Percentiles rank a stretch among this genome's conserved stretches.
Evolutionary conservation across 2,888 invertebrate species (phyloP).

Genomic region (Hartigia nigra): DNA sequence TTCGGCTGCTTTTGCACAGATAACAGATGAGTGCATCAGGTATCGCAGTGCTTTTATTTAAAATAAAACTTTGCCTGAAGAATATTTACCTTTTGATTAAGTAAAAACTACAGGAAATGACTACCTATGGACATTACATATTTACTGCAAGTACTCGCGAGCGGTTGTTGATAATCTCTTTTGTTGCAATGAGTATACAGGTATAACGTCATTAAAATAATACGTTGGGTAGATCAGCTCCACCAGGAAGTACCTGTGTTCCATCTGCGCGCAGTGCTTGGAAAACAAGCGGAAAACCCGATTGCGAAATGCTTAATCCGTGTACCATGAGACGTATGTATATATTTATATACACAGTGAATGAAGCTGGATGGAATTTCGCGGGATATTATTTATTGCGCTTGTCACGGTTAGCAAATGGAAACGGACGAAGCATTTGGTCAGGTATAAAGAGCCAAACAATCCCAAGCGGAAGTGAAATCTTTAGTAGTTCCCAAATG

Average conservation of each 20-base stretch:
- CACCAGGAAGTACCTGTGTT: not conserved
- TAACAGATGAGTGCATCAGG: not conserved
- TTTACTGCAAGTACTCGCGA: not conserved
- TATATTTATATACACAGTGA: conserved; percentile 20
- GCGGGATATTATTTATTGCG: conserved; percentile 46
- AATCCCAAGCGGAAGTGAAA: conserved; percentile 27
- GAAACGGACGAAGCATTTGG: conserved; percentile 14
- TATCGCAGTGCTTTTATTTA: not conserved
- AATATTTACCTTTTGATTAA: not conserved
- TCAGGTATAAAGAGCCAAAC: conserved; percentile 28
- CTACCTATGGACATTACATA: not conserved
- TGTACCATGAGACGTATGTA: not conserved
- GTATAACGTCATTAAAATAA: not conserved
- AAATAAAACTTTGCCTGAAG: not conserved
- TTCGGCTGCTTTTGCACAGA: not conserved
- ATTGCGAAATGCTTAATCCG: not conserved
- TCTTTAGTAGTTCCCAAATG: not conserved
- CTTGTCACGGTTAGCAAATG: conserved; percentile 38
- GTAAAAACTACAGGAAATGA: not conserved
- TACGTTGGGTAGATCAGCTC: not conserved
- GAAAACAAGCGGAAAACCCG: not conserved
- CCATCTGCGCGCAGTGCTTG: not conserved
- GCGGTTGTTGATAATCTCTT: not conserved
- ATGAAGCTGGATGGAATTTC: conserved; percentile 45
- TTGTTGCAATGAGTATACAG: not conserved